Conservation (phyloP, 2,797 vertebrate species). For the Aulostomus chinensis region DNA sequence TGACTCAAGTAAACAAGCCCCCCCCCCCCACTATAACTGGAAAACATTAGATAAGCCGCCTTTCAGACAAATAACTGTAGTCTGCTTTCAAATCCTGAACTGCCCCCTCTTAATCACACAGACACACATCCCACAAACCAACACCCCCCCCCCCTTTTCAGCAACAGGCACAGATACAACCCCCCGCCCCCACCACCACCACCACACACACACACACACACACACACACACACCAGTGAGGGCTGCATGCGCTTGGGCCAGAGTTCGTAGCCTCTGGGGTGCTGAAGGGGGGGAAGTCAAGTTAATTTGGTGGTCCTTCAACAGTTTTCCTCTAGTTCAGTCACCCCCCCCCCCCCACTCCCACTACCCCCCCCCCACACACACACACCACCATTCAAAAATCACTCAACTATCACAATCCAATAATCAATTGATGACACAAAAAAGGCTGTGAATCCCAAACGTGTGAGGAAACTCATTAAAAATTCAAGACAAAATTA, state of each 20-base stretch:
- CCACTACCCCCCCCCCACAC: slow-evolving; percentile 27
- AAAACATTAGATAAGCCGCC: slow-evolving; percentile 72
- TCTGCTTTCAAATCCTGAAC: slow-evolving; percentile 71
- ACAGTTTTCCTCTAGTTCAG: slow-evolving; percentile 78
- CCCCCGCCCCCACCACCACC: slow-evolving; percentile 38
- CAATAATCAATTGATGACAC: slow-evolving; percentile 48
- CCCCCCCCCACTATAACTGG: slow-evolving; percentile 44
- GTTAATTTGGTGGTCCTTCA: slow-evolving; percentile 77
- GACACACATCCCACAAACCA: slow-evolving; percentile 37
- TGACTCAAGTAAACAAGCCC: slow-evolving; percentile 60
- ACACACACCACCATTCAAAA: slow-evolving; percentile 56
- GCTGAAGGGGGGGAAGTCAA: slow-evolving; percentile 75
- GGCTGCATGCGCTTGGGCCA: slow-evolving; percentile 77
- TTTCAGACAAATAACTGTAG: slow-evolving; percentile 72
- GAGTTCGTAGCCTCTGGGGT: slow-evolving; percentile 64
- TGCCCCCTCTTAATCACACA: slow-evolving; percentile 37
- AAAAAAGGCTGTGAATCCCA: slow-evolving; percentile 31
- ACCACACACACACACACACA: slow-evolving; percentile 10
- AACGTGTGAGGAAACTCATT: slow-evolving; percentile 30
- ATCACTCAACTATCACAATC: slow-evolving; percentile 31
- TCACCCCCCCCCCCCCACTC: slow-evolving; percentile 54
- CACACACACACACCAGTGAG: slow-evolving; percentile 37
- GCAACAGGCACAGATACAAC: slow-evolving; percentile 73
- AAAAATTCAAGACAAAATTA: no score
- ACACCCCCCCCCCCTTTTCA: slow-evolving; percentile 45